Evolutionary conservation across 2,888 invertebrate genomes (phyloP).

Genomic region (Schizotus pectinicornis): DNA sequence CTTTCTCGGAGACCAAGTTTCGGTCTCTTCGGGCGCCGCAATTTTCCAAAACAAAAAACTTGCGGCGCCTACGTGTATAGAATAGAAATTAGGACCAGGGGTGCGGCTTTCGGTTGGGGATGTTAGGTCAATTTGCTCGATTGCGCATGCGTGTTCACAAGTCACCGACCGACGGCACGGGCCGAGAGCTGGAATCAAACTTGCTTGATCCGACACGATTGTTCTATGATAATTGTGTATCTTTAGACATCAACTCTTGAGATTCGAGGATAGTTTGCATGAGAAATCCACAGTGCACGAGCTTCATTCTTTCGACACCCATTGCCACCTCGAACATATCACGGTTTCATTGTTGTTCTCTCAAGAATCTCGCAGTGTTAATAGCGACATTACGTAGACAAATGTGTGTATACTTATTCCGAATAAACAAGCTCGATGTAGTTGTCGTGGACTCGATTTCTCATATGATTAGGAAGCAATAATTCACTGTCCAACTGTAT

Average conservation of each 20-base stretch:
- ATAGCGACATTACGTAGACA: no score
- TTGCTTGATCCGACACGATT: slow-evolving; percentile 10
- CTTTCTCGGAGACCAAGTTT: slow-evolving; percentile 2
- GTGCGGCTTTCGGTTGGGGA: no score
- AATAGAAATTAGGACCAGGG: slow-evolving; percentile 18
- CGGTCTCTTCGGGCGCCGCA: slow-evolving; percentile 1
- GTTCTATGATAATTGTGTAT: no score
- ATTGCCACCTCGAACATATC: no score
- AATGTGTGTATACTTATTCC: not conserved
- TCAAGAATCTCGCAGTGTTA: no score
- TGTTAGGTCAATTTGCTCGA: no score
- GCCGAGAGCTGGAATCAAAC: slow-evolving; percentile 16
- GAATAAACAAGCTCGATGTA: no score
- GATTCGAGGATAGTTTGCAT: slow-evolving; percentile 1
- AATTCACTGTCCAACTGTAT: slow-evolving; percentile 24
- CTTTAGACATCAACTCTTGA: no score
- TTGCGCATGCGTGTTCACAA: no score
- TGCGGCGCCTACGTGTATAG: slow-evolving; percentile 17
- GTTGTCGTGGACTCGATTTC: slow-evolving; percentile 9
- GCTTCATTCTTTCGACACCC: slow-evolving; percentile 4
- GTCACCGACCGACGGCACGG: no score
- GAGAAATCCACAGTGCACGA: slow-evolving; percentile 23
- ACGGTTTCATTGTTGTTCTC: no score
- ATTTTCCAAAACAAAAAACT: slow-evolving; percentile 21
- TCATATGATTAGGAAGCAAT: slow-evolving; percentile 21